Conservation (phyloP, 1,140 invertebrate genomes). For the Zeugodacus cucurbitae region DNA sequence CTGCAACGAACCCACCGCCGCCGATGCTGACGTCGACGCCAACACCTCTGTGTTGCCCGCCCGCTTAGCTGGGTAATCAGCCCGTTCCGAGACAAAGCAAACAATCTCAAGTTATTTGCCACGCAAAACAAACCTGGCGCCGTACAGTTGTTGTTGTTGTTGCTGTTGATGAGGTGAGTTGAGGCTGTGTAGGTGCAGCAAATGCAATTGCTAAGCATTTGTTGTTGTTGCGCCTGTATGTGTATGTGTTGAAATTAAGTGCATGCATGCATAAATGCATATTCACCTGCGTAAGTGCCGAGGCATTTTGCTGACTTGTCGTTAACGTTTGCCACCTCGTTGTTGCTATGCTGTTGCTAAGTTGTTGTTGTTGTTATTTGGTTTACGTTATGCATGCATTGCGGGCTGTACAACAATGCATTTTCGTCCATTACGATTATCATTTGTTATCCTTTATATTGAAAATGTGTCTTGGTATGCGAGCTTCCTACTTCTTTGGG, state of each 20-base stretch:
- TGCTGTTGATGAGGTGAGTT: background rate
- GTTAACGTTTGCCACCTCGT: conserved; percentile 17
- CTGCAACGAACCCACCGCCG: background rate
- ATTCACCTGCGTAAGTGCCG: conserved; percentile 23
- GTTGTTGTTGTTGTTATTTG: background rate
- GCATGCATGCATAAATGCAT: conserved; percentile 4
- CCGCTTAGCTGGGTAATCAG: conserved; percentile 1
- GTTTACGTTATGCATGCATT: background rate
- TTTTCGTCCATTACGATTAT: conserved; percentile 8
- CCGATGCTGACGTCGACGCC: background rate
- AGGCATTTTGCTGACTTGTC: conserved; percentile 8
- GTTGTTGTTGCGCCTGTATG: background rate
- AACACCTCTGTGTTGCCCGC: background rate
- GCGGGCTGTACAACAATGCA: background rate
- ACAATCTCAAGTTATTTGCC: conserved; percentile 25
- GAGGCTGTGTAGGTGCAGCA: background rate
- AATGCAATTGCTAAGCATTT: background rate
- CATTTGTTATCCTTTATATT: conserved; percentile 9
- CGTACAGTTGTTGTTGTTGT: background rate
- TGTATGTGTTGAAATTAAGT: background rate
- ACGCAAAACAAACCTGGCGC: background rate
- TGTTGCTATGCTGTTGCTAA: background rate
- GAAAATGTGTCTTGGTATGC: background rate
- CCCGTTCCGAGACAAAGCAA: background rate
- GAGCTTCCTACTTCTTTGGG: background rate